Evolutionary conservation across 2,797 vertebrate genomes (phyloP).

Genomic region (Cheirogaleus major): DNA sequence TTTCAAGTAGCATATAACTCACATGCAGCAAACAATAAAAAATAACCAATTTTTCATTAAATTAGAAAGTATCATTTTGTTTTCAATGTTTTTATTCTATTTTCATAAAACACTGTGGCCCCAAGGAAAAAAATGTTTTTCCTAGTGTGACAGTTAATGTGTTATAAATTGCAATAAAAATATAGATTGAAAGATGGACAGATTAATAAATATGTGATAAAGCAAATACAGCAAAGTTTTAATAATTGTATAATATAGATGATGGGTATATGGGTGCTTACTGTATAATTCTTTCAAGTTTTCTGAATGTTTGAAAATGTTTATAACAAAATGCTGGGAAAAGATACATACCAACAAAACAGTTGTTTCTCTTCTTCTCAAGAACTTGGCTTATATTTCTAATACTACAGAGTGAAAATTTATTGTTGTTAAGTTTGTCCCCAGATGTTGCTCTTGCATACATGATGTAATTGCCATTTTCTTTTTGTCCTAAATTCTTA

Average conservation of each 20-base stretch:
- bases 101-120: too few species aligned
- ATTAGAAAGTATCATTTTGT: too few species aligned
- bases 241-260: neutral
- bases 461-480: constrained; percentile 98
- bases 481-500: constrained; percentile 91
- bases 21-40: too few species aligned
- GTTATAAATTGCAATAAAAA: constrained; percentile 6
- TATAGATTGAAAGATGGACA: neutral
- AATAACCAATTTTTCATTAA: too few species aligned
- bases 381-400: constrained; percentile 96
- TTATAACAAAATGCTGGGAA: neutral
- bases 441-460: constrained; percentile 98
- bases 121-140: too few species aligned
- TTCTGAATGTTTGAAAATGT: neutral
- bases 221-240: constrained; percentile 32
- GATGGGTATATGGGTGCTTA: neutral
- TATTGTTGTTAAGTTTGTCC: constrained; percentile 98
- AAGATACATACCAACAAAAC: constrained; percentile 95
- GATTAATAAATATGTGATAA: neutral
- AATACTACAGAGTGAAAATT: constrained; percentile 96
- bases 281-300: neutral
- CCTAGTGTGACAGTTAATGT: too few species aligned
- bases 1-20: too few species aligned
- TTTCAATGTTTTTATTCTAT: too few species aligned
- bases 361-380: constrained; percentile 91